Percentiles rank a stretch among this genome's conserved stretches.
Evolutionary conservation across 2,888 invertebrate species (phyloP).

Genomic region (Heteromyza rotundicornis): DNA sequence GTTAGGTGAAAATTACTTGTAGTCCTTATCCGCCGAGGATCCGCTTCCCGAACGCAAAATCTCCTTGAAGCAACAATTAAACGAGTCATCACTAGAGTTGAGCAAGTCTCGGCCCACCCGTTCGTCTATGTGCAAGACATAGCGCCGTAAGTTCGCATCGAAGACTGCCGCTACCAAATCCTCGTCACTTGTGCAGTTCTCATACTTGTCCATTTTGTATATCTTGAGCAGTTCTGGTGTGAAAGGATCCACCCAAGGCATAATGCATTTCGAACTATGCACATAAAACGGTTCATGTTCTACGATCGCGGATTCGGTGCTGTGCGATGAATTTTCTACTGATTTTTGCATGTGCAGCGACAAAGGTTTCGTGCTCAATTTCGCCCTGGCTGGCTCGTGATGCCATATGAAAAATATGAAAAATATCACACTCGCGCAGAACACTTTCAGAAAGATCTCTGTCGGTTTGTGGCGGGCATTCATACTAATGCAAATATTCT

Average conservation of each 20-base stretch:
- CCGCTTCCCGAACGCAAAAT: conserved; percentile 35
- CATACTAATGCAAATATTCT: no score
- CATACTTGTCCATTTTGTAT: conserved; percentile 27
- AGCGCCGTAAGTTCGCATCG: conserved; percentile 28
- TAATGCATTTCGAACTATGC: conserved; percentile 67
- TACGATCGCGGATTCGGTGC: no score
- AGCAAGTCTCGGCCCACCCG: conserved; percentile 30
- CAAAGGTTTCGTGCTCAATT: no score
- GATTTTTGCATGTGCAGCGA: no score
- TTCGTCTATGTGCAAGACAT: conserved; percentile 35
- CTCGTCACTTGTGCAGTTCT: conserved; percentile 35
- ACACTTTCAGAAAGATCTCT: no score
- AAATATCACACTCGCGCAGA: no score
- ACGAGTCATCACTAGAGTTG: conserved; percentile 23
- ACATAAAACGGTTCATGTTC: conserved; percentile 33
- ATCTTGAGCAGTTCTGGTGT: conserved; percentile 60
- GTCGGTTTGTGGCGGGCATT: no score
- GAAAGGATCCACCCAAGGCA: conserved; percentile 68
- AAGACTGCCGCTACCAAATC: conserved; percentile 32
- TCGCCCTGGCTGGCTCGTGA: no score
- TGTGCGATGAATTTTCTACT: no score
- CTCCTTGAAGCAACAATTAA: conserved; percentile 50
- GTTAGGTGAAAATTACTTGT: not conserved
- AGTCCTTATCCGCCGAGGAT: conserved; percentile 24
- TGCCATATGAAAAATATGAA: no score